Evolutionary conservation across 2,797 vertebrate genomes (phyloP), one percentile per base, ranked within the genome.

Genomic region (Gymnocypris eckloni): DNA sequence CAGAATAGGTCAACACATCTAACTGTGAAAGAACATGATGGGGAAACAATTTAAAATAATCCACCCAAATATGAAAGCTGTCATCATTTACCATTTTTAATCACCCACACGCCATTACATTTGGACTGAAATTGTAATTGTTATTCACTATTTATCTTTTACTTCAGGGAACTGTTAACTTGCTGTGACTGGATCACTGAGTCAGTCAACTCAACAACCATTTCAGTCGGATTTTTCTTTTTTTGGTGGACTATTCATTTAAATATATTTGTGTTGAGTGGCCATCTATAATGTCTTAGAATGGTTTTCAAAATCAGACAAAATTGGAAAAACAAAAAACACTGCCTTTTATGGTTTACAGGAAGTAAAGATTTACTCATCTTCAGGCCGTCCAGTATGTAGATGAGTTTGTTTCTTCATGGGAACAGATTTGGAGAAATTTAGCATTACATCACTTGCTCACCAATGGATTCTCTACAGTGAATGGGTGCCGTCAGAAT

Each of bases 1-100:
- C 84, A 86, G 86, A 88, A 70, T 85, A 82, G 66, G 59, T 81
- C 83, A 81, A 86, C 41, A 84, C 54, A 61, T 87, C 81, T 59
- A 71, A 41, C 83, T 79, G 28, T 28, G 84, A 72, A 88, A 87
- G 54, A 83, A 72, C 72, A 76, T 28, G 82, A 54, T 4, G 12
- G 18, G 71, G 59, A 76, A 70, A 85, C 50, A 73, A 28, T 0
- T 3, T 4, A 16, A n/a, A 56, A 77, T 13, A 39, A 77, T 77
- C 13, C 50, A 54, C 28, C 73, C 5, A 56, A 37, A 77, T 39
- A 7, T 54, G 73, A 37, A 37, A 54, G 1, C 2, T 75, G 72
- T 73, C 43, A 50, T 18, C n/a, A 18, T 25, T 73, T 50, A 28
- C 4, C 16, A 76, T 75, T 75, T 28, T 75, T 54, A 52, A 56